phyloP scores from a whole-genome alignment of 2,797 vertebrate genomes.

The Sebastes kiyomatsui region DNA sequence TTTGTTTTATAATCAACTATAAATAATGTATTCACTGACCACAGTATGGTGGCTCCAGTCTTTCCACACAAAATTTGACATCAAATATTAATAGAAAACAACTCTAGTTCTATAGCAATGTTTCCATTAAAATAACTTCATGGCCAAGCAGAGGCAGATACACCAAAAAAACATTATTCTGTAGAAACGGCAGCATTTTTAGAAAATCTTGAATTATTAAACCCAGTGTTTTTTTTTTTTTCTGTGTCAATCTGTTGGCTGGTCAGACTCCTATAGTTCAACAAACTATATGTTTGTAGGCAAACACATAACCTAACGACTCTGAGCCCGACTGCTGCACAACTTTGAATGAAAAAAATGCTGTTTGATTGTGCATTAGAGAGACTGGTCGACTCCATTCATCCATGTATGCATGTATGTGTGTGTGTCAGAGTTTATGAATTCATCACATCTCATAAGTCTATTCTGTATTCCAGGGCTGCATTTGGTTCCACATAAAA shows the following conservation, averaged over 20 bases:
- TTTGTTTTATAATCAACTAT: neutral
- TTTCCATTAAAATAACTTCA: neutral
- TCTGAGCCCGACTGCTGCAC: neutral
- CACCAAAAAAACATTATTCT: neutral
- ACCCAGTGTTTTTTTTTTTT: neutral
- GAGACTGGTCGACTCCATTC: neutral
- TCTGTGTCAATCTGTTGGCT: neutral
- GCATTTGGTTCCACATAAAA: neutral
- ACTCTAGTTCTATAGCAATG: neutral
- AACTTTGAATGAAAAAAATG: neutral
- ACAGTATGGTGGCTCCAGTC: neutral
- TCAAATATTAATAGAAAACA: neutral
- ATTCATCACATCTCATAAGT: neutral
- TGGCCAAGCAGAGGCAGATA: too few species aligned
- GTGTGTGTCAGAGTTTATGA: neutral
- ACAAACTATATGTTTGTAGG: neutral
- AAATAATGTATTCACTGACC: neutral
- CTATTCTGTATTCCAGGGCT: neutral
- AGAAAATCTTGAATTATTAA: slow-evolving; percentile 34
- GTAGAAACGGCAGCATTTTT: neutral
- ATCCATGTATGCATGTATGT: neutral
- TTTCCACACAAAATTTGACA: neutral
- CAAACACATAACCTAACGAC: neutral
- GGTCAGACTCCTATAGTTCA: neutral
- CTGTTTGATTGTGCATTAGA: neutral